Percentiles rank a stretch among this genome's conserved stretches.
phyloP scores from a whole-genome alignment of 2,888 invertebrate species.

The Rhingia rostrata region DNA sequence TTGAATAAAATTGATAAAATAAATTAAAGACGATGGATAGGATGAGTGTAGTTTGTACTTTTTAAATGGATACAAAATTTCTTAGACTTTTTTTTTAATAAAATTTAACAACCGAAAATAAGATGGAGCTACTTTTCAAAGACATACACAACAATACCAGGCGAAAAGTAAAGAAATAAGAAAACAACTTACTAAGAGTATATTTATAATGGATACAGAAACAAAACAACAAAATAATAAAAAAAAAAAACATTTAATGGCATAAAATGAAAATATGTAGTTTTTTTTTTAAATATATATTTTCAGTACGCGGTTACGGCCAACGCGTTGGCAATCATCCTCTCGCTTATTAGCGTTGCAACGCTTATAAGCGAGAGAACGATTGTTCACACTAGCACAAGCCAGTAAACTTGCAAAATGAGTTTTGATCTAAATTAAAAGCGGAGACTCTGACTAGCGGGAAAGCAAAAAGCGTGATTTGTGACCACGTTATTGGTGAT shows the following conservation, averaged over 20 bases:
- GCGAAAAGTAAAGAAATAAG: constrained; percentile 7
- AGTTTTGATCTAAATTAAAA: too few relatives aligned
- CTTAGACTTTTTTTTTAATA: constrained; percentile 34
- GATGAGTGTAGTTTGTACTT: constrained; percentile 63
- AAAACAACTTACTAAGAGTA: constrained; percentile 51
- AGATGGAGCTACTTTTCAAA: constrained; percentile 50
- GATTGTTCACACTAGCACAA: too few relatives aligned
- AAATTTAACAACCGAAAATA: constrained; percentile 40
- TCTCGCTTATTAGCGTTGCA: too few relatives aligned
- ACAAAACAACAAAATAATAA: constrained; percentile 47
- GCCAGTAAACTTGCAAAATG: too few relatives aligned
- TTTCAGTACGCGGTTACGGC: too few relatives aligned
- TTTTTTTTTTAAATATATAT: constrained; percentile 5
- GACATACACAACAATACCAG: constrained; percentile 55
- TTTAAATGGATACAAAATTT: constrained; percentile 53
- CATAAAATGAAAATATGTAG: constrained; percentile 36
- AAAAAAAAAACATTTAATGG: constrained; percentile 53
- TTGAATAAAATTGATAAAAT: constrained; percentile 50
- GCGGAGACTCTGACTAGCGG: too few relatives aligned
- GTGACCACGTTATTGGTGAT: too few relatives aligned
- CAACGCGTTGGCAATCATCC: too few relatives aligned
- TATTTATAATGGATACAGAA: constrained; percentile 61
- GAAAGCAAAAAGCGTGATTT: too few relatives aligned
- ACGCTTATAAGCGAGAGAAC: too few relatives aligned
- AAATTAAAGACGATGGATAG: constrained; percentile 23